phyloP scores from a whole-genome alignment of 2,797 vertebrate genomes.

The Sebastes dallii region DNA sequence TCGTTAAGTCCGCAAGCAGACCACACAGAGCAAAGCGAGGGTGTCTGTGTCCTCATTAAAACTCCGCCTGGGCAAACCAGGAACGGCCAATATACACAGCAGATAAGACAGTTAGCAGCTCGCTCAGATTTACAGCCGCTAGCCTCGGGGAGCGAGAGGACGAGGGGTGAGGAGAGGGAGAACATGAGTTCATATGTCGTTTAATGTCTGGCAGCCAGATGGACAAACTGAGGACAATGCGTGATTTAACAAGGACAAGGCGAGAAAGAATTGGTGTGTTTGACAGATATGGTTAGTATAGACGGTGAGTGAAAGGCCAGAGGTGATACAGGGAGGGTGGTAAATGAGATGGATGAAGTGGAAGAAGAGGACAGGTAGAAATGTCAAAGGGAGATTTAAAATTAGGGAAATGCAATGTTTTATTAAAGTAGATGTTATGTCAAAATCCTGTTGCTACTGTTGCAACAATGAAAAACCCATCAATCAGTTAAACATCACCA shows the following conservation, averaged over 20 bases:
- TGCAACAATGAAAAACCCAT: slow-evolving; percentile 18
- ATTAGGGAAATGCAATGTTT: neutral
- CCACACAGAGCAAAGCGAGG: slow-evolving; percentile 55
- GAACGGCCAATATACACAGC: slow-evolving; percentile 58
- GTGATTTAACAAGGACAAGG: slow-evolving; percentile 40
- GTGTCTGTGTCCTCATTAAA: slow-evolving; percentile 74
- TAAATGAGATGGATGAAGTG: slow-evolving; percentile 20
- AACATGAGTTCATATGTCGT: slow-evolving; percentile 59
- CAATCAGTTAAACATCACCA: slow-evolving; percentile 9
- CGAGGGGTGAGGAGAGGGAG: slow-evolving; percentile 31
- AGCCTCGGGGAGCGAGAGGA: slow-evolving; percentile 47
- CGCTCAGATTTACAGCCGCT: slow-evolving; percentile 65
- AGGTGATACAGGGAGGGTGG: slow-evolving; percentile 8
- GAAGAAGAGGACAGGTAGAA: neutral
- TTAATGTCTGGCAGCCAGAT: slow-evolving; percentile 69
- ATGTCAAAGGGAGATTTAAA: neutral
- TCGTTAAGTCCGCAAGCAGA: slow-evolving; percentile 56
- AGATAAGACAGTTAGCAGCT: slow-evolving; percentile 70
- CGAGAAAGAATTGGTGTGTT: slow-evolving; percentile 5
- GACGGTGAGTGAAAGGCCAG: slow-evolving; percentile 29
- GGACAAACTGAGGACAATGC: slow-evolving; percentile 46
- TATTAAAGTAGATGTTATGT: neutral
- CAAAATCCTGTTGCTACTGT: slow-evolving; percentile 13
- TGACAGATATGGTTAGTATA: slow-evolving; percentile 20
- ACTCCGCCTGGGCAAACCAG: slow-evolving; percentile 64